Evolutionary conservation across 1,140 invertebrate genomes (phyloP).

Genomic region (Drosophila prosaltans): DNA sequence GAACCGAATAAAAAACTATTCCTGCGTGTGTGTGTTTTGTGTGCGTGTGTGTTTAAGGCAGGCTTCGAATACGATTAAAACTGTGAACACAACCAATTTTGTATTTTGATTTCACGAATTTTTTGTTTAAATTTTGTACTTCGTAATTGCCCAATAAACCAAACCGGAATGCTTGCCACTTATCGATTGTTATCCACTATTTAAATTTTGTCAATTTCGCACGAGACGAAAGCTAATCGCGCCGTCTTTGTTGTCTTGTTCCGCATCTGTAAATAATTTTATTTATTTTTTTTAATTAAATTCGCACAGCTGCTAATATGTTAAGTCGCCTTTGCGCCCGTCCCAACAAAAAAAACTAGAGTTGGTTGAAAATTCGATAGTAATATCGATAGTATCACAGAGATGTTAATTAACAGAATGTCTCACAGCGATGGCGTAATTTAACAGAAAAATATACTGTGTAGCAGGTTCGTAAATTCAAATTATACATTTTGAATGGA

Average conservation of each 20-base stretch:
- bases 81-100: conserved; percentile 40
- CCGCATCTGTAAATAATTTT: conserved; percentile 17
- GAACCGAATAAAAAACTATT: neutral
- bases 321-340: conserved; percentile 8
- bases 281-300: conserved; percentile 21
- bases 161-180: conserved; percentile 7
- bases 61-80: conserved; percentile 29
- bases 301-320: conserved; percentile 15
- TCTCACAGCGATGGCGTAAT: too few species aligned
- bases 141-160: neutral
- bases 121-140: conserved; percentile 11
- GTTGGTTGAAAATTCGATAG: neutral
- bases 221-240: conserved; percentile 49
- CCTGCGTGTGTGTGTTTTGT: conserved; percentile 1
- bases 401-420: too few species aligned
- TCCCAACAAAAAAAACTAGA: conserved; percentile 5
- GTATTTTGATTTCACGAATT: neutral
- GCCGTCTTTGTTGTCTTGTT: conserved; percentile 16
- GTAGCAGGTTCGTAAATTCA: too few species aligned
- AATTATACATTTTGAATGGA: too few species aligned
- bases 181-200: conserved; percentile 3
- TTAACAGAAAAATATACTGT: too few species aligned
- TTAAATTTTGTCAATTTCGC: conserved; percentile 45
- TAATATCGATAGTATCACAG: neutral
- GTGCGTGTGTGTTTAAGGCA: conserved; percentile 28